A percentile compares a stretch with the other conserved stretches of the same genome.
Conservation (phyloP, 2,797 vertebrate genomes). For the Pipistrellus nathusii region DNA sequence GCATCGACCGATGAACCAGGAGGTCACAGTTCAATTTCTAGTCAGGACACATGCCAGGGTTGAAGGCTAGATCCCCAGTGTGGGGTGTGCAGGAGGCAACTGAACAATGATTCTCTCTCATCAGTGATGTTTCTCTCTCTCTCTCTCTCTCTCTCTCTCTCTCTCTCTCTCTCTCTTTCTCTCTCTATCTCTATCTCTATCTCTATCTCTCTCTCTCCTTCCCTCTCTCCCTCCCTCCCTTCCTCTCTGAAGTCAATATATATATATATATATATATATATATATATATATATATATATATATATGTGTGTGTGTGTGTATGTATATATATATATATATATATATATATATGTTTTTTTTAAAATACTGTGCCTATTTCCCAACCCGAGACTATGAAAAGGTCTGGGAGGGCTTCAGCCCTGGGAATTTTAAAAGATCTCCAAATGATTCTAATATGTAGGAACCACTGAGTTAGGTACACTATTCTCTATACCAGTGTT, state of each 20-base stretch:
- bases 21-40: not conserved
- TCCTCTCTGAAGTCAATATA: not conserved
- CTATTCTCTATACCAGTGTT: not conserved
- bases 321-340: too few species aligned
- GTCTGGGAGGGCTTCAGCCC: accelerated
- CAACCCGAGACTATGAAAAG: not conserved
- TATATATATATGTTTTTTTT: not conserved
- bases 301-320: too few species aligned
- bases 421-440: not conserved
- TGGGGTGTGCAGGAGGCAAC: too few species aligned
- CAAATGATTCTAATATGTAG: not conserved
- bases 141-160: too few species aligned
- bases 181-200: too few species aligned
- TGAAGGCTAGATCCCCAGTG: not conserved
- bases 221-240: too few species aligned
- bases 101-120: not conserved
- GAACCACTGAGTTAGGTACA: not conserved
- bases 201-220: too few species aligned
- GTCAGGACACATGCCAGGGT: not conserved
- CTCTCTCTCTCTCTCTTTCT: not conserved
- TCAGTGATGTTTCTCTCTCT: not conserved
- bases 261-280: too few species aligned
- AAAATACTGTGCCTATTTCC: not conserved
- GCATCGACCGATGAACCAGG: not conserved
- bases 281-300: not conserved